Conservation (phyloP, 2,888 invertebrate genomes). For the Diarsia dahlii region DNA sequence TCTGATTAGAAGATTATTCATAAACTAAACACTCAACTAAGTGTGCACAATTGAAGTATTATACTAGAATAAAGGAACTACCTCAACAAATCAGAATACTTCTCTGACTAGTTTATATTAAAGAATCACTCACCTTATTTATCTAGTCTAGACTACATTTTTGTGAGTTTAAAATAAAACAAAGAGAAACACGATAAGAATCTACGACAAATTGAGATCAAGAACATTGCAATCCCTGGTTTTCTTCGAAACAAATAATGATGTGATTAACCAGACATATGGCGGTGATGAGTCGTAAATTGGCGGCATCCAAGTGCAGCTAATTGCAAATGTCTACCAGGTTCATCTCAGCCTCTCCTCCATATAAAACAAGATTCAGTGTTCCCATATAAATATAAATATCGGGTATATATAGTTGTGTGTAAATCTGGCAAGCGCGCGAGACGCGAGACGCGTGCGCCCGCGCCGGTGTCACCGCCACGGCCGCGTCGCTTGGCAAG, state of each 20-base stretch:
- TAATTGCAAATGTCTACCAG: slow-evolving; percentile 42
- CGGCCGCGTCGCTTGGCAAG: slow-evolving; percentile 73
- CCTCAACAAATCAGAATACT: not conserved
- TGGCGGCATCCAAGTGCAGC: slow-evolving; percentile 24
- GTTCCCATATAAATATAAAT: slow-evolving; percentile 62
- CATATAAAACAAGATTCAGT: slow-evolving; percentile 58
- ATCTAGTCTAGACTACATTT: slow-evolving; percentile 22
- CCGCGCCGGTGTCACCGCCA: slow-evolving; percentile 67
- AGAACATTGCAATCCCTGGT: slow-evolving; percentile 18
- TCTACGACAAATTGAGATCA: slow-evolving; percentile 24
- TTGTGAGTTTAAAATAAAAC: slow-evolving; percentile 40
- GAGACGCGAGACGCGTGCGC: slow-evolving; percentile 63
- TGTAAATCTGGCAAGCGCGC: slow-evolving; percentile 67
- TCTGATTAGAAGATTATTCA: not conserved
- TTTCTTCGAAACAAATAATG: slow-evolving; percentile 21
- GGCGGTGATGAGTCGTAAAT: slow-evolving; percentile 3
- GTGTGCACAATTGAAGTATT: not conserved
- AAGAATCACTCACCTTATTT: slow-evolving; percentile 13
- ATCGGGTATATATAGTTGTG: slow-evolving; percentile 39
- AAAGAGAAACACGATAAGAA: slow-evolving; percentile 38
- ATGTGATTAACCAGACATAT: slow-evolving; percentile 2
- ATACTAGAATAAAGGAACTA: slow-evolving; percentile 2
- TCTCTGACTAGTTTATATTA: not conserved
- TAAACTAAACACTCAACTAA: not conserved
- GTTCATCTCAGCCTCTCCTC: slow-evolving; percentile 34